phyloP scores from a whole-genome alignment of 2,888 invertebrate genomes.

The Thera obeliscata region DNA sequence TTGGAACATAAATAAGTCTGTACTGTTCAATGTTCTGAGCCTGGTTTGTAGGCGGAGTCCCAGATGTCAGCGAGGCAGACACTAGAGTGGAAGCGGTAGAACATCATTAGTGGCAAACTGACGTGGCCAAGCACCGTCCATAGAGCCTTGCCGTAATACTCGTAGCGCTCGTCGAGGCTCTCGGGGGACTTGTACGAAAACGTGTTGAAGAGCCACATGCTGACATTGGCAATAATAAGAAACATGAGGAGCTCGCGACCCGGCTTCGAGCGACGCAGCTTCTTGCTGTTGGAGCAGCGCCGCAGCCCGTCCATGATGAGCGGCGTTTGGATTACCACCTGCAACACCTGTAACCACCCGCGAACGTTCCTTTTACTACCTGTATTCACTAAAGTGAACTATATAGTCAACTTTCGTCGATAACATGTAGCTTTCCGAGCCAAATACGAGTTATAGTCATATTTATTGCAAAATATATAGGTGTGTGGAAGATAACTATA shows the following conservation, averaged over 20 bases:
- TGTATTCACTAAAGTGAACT: no score
- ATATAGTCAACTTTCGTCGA: no score
- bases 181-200: slow-evolving; percentile 85
- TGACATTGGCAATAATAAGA: slow-evolving; percentile 89
- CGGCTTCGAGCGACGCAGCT: slow-evolving; percentile 87
- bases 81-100: slow-evolving; percentile 91
- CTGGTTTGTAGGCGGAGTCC: slow-evolving; percentile 89
- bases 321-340: slow-evolving; percentile 89
- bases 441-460: no score
- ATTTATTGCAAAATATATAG: no score
- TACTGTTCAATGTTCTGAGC: slow-evolving; percentile 64
- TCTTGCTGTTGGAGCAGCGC: slow-evolving; percentile 87
- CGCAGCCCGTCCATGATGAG: slow-evolving; percentile 89
- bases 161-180: slow-evolving; percentile 83
- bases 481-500: no score
- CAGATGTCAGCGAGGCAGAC: slow-evolving; percentile 92
- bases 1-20: not conserved
- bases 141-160: slow-evolving; percentile 87
- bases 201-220: slow-evolving; percentile 90
- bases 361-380: not conserved
- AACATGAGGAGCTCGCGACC: slow-evolving; percentile 91
- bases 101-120: slow-evolving; percentile 89
- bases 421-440: no score
- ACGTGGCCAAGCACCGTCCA: slow-evolving; percentile 91
- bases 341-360: slow-evolving; percentile 80